Conservation (phyloP, 2,888 invertebrate genomes). For the Zygaena filipendulae region DNA sequence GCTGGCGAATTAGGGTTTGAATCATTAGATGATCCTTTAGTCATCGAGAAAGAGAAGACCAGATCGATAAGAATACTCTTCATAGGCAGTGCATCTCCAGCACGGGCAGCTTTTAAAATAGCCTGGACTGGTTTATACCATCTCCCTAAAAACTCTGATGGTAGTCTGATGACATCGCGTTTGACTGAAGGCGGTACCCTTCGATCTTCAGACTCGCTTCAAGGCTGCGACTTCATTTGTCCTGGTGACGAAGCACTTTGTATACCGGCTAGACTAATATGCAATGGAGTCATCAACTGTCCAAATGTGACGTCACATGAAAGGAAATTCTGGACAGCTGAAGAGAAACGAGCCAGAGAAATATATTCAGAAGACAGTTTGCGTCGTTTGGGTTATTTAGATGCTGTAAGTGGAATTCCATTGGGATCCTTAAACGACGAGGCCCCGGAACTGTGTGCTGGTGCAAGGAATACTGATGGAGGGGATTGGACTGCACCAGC, state of each 20-base stretch:
- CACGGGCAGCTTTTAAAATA: constrained; percentile 86
- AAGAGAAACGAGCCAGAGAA: constrained; percentile 61
- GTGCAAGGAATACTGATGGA: constrained; percentile 50
- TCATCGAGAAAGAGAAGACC: constrained; percentile 70
- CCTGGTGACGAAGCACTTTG: constrained; percentile 86
- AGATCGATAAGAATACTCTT: constrained; percentile 77
- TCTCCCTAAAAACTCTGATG: constrained; percentile 85
- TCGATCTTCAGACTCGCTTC: constrained; percentile 39
- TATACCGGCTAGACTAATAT: constrained; percentile 84
- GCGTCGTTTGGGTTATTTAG: constrained; percentile 67
- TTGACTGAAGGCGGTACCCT: constrained; percentile 70
- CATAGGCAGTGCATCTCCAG: constrained; percentile 80
- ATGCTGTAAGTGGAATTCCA: constrained; percentile 45
- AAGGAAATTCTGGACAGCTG: constrained; percentile 54
- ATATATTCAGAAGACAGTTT: constrained; percentile 71
- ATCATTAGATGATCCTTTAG: constrained; percentile 61
- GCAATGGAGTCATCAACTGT: constrained; percentile 90
- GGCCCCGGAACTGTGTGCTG: constrained; percentile 77
- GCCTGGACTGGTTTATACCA: constrained; percentile 92
- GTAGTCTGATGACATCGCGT: constrained; percentile 81
- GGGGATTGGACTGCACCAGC: constrained; percentile 73
- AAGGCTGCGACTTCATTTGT: constrained; percentile 86
- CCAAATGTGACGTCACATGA: constrained; percentile 74
- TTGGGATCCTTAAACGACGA: constrained; percentile 76
- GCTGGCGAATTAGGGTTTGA: constrained; percentile 80